Base-by-base conservation (phyloP, 2,797 vertebrate species). In the Pelochelys cantorii region DNA sequence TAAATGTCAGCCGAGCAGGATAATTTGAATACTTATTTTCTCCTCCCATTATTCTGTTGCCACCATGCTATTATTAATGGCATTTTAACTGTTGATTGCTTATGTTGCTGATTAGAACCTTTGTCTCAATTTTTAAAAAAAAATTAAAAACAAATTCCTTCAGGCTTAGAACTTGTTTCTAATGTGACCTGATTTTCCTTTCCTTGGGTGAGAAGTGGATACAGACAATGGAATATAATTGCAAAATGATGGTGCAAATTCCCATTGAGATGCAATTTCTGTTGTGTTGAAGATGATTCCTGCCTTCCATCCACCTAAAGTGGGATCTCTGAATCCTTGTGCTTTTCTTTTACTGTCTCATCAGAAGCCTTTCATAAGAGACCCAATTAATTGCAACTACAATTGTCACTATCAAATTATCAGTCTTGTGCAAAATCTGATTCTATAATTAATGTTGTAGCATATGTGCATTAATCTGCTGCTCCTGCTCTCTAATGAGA, bases 1-100 rank as follows among this genome's bases (percentile, higher is more conserved):
- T 98, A 98, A 98, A 98, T 98, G 98, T 98, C 98, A 98, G 95
- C 97, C 97, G 97, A 97, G 97, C 95, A 97, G 96, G 94, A 90
- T 98, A 97, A 98, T 97, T 98, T 98, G 96, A 98, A 97, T 98
- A 97, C 91, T 97, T 97, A 96, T 94, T 98, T 97, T 97, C 96
- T 96, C 93, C 92, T 96, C 92, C 93, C 94, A 97, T 97, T 98
- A 98, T 97, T 98, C 96, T 96, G 94, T 97, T 95, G 96, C 95
- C 62, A 83, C 93, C 95, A 93, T 94, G 94, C 95, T 97, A 92
- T 98, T 98, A 98, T 98, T 98, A 97, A 97, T 97, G 96, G 77
- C 42, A 88, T 97, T 97, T 98, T 97, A 97, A 93, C 91, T 95
- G 96, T 90, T 98, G 97, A 98, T 98, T 98, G 97, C 97, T 97